These are phyloP conservation scores for Alcis repandata DNA, from an alignment of 2,888 invertebrate species.

Conservation along the genomic window DNA sequence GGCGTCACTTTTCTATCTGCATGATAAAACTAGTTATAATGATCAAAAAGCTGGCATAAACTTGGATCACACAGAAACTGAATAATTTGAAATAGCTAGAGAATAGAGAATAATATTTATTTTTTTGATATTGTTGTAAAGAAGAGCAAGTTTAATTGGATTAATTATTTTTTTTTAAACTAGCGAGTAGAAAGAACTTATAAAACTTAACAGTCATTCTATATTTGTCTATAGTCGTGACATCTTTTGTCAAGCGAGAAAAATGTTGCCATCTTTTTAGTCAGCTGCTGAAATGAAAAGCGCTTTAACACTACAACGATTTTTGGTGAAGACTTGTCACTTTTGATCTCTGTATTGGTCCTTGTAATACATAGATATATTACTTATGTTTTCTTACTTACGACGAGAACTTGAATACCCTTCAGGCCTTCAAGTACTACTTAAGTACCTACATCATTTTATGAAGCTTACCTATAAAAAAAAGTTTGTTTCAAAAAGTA, in stretches of 20 bases:
- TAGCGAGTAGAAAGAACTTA: constrained; percentile 50
- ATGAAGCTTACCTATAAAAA: too few relatives aligned
- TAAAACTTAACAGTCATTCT: constrained; percentile 45
- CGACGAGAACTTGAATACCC: too few relatives aligned
- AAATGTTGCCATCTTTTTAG: constrained; percentile 31
- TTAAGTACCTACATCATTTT: too few relatives aligned
- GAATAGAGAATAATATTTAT: too few relatives aligned
- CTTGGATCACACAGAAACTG: too few relatives aligned
- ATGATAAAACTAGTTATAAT: not conserved
- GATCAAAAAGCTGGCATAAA: not conserved
- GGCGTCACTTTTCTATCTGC: constrained; percentile 32
- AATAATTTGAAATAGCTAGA: not conserved
- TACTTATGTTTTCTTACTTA: too few relatives aligned
- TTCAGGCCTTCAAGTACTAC: too few relatives aligned
- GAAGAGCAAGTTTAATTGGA: not conserved
- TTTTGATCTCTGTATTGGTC: not conserved
- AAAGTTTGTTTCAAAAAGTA: too few relatives aligned
- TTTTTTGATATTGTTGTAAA: not conserved
- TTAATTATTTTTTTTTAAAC: not conserved
- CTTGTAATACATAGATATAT: not conserved
- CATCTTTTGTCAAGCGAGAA: constrained; percentile 60
- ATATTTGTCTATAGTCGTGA: constrained; percentile 59
- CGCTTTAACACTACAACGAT: constrained; percentile 12
- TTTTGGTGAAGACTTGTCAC: too few relatives aligned
- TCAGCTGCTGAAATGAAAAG: constrained; percentile 33